Conservation (phyloP, 2,113 vertebrate genomes). For the Cranoglanis bouderius region DNA sequence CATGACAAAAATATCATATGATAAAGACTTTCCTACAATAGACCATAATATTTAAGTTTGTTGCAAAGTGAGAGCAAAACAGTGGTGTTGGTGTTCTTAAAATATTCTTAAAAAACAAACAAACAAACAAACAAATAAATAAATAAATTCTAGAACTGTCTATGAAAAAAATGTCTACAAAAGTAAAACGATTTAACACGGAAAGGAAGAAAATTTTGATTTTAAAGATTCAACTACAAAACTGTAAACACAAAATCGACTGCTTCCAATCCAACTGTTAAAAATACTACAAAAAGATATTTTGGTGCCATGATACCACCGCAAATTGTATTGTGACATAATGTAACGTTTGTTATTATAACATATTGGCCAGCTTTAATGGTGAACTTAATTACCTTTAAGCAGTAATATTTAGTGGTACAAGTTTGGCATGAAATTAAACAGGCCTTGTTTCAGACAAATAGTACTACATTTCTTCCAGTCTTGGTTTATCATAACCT, state of each 20-base stretch:
- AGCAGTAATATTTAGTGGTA: no score
- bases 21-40: not conserved
- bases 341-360: no score
- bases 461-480: not conserved
- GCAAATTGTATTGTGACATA: not conserved
- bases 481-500: conserved; percentile 41
- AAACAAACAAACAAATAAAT: no score
- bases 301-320: not conserved
- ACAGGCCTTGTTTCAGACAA: conserved; percentile 2
- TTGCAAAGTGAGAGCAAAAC: not conserved
- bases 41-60: not conserved
- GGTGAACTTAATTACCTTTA: not conserved
- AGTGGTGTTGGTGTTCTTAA: not conserved
- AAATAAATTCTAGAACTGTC: not conserved
- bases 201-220: not conserved
- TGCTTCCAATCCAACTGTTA: not conserved
- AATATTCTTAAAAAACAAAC: not conserved
- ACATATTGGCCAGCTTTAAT: not conserved
- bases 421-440: not conserved
- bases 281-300: not conserved
- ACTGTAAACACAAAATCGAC: not conserved
- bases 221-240: not conserved
- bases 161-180: not conserved
- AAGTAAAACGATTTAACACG: not conserved
- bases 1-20: not conserved